Evolutionary conservation across 2,113 vertebrate genomes (phyloP).

Genomic region (Manacus vitellinus): DNA sequence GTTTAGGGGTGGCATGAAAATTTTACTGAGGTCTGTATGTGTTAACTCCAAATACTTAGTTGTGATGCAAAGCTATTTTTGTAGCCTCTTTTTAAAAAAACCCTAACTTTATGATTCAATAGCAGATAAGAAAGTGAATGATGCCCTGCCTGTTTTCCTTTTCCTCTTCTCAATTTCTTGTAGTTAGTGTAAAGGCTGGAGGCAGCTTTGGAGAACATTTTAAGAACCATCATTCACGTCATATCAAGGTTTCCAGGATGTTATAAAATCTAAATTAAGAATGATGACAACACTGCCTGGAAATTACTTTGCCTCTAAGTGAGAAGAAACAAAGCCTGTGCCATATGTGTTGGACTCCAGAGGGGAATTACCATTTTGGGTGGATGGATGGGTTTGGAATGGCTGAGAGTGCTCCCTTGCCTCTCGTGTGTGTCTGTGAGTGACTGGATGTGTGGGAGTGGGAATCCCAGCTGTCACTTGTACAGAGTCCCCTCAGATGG

Average conservation of each 20-base stretch:
- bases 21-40: background rate
- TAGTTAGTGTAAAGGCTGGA: background rate
- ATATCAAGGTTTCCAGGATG: background rate
- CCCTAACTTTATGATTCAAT: background rate
- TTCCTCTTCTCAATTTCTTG: background rate
- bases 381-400: background rate
- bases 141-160: background rate
- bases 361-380: background rate
- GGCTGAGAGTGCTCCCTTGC: rapidly evolving
- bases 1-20: background rate
- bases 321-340: background rate
- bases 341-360: background rate
- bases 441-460: background rate
- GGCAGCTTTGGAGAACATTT: background rate
- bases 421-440: background rate
- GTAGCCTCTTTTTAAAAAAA: background rate
- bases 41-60: background rate
- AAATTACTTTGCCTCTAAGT: background rate
- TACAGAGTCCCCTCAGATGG: background rate
- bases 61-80: background rate
- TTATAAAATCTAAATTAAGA: constrained; percentile 24
- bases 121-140: background rate
- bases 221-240: background rate
- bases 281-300: background rate
- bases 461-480: background rate